Evolutionary conservation across 92 coral and sea anemone species (phyloP).

Genomic region (Heliopora coerulea): DNA sequence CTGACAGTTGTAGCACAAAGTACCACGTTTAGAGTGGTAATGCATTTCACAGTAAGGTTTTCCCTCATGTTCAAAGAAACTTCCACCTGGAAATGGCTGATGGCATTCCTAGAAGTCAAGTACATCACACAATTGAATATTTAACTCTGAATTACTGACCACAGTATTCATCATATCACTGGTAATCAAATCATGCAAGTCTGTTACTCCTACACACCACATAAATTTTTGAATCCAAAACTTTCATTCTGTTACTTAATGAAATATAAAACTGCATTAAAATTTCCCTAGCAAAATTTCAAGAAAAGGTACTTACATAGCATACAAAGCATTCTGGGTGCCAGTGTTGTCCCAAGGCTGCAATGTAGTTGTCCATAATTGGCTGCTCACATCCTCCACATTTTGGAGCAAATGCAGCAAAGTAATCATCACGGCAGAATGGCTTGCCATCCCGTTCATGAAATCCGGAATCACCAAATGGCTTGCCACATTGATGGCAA

Average conservation of each 20-base stretch:
- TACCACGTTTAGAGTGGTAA: conserved; percentile 94
- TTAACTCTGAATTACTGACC: no score
- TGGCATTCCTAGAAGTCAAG: conserved; percentile 76
- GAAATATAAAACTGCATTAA: no score
- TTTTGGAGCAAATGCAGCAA: conserved; percentile 97
- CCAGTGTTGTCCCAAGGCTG: conserved; percentile 98
- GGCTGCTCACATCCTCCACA: conserved; percentile 99
- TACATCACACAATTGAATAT: no score
- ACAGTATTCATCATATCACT: no score
- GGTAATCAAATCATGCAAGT: no score
- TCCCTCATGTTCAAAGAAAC: conserved; percentile 97
- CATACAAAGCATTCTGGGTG: conserved; percentile 97
- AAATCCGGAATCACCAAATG: conserved; percentile 97
- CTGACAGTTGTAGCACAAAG: conserved; percentile 96
- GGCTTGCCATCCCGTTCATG: conserved; percentile 99
- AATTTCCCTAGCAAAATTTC: no score
- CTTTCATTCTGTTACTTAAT: no score
- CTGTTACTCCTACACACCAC: no score
- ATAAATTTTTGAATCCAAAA: no score
- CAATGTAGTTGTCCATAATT: conserved; percentile 93
- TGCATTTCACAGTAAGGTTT: conserved; percentile 99
- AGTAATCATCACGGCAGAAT: conserved; percentile 95
- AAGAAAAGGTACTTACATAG: conserved; percentile 58
- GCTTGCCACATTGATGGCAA: conserved; percentile 84
- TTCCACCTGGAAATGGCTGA: conserved; percentile 99